A percentile compares a stretch with the other conserved stretches of the same genome.
These are phyloP conservation scores for Drosophila triauraria DNA, from an alignment of 1,140 invertebrate genomes.

Conservation along the genomic window DNA sequence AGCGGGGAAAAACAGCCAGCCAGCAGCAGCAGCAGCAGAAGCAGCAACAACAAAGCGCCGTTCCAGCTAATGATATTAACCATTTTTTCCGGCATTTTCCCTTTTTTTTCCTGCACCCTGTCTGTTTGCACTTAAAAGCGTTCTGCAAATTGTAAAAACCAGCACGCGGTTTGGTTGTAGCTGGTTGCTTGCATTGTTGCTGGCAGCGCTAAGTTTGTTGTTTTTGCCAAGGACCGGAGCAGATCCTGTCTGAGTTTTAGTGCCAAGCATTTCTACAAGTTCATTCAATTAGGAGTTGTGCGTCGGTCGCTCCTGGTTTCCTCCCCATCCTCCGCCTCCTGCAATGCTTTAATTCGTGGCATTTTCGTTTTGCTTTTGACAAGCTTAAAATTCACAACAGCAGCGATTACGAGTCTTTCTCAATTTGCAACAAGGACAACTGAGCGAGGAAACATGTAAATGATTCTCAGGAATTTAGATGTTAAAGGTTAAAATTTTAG, in stretches of 20 bases:
- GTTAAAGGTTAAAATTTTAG: too few relatives aligned
- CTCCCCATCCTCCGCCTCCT: too few relatives aligned
- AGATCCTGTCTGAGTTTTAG: conserved; percentile 47
- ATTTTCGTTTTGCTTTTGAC: conserved; percentile 24
- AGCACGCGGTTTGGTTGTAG: conserved; percentile 35
- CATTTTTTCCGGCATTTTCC: conserved; percentile 61
- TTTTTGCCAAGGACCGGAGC: conserved; percentile 1
- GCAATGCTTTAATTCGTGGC: conserved; percentile 23
- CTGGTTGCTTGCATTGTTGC: conserved; percentile 30
- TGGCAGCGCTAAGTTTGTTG: conserved; percentile 54
- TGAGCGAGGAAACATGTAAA: background rate
- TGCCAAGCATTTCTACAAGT: conserved; percentile 75
- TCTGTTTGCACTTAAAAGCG: conserved; percentile 78
- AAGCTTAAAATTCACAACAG: conserved; percentile 22
- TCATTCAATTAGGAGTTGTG: conserved; percentile 75
- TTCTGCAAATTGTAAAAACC: conserved; percentile 76
- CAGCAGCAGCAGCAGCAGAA: conserved; percentile 13
- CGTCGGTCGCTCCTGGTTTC: conserved; percentile 20
- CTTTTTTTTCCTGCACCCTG: conserved; percentile 29
- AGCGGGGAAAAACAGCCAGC: conserved; percentile 34
- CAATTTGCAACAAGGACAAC: conserved; percentile 12
- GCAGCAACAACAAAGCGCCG: conserved; percentile 44
- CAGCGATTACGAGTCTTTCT: conserved; percentile 13
- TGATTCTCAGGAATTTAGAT: background rate
- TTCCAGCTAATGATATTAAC: conserved; percentile 81